Evolutionary conservation across 2,113 vertebrate species (phyloP), one percentile per base, ranked within the genome.

Genomic region (Anguilla rostrata): DNA sequence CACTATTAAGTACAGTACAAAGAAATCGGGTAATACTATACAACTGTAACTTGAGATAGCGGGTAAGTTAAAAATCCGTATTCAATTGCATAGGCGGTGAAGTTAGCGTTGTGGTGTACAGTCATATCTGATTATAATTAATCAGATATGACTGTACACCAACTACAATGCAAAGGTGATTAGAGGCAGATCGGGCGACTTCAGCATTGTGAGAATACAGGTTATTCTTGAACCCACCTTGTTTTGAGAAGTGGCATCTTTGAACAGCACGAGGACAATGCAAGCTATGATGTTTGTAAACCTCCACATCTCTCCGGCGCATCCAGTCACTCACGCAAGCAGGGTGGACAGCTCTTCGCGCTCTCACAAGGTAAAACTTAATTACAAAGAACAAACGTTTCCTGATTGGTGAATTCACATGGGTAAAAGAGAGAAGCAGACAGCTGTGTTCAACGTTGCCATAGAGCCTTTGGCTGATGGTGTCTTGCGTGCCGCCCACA

Each of bases 301-400:
- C 85, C 89, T 94, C 95, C 94, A 94, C 95, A 96, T 96, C 83
- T 90, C 92, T 78, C 86, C 60, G 2, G 14, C 39, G 34, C 63
- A 81, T 86, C 85, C 39, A 53, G 26, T 82, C 81, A n/a, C 81
- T 26, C 81, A 15, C 49, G 46, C 43, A n/a, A 20, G 81, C 46
- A 40, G 39, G 41, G 60, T 46, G n/a, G 11, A 79, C 0, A 79
- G 84, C 11, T 78, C 57, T 71, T 84, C 83, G 71, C 71, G 71
- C 57, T 41, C 78, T 18, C 78, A 40, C 78, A 80, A 80, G 20
- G 39, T 39, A 84, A 80, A 83, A 84, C 39, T 16, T 39, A 40
- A 66, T 66, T 71, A 41, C 20, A 83, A 43, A 34, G 41, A 78
- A 18, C 11, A 29, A 53, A 34, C 75, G 71, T 63, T 85, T 85